Conservation (phyloP, 23 tunicate genomes). For the Clavelina lepadiformis region DNA sequence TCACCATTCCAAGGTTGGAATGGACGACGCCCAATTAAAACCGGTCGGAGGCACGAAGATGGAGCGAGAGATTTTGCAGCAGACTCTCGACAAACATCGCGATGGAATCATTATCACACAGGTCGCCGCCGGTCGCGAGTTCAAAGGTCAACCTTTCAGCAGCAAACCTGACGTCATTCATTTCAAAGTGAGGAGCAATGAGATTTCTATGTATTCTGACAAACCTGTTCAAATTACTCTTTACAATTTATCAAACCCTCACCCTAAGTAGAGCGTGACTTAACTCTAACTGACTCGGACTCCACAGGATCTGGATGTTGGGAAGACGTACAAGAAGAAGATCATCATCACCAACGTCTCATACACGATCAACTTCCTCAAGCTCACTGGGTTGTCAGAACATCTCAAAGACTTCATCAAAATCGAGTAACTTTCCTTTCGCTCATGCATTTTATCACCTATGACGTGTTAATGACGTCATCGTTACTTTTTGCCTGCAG, state of each 20-base stretch:
- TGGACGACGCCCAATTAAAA: conserved; percentile 33
- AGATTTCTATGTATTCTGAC: too few species aligned
- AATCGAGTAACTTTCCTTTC: conserved; percentile 52
- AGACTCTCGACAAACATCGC: conserved; percentile 47
- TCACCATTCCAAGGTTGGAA: too few species aligned
- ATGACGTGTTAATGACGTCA: not conserved
- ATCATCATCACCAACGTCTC: conserved; percentile 89
- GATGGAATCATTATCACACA: conserved; percentile 64
- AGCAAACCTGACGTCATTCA: conserved; percentile 89
- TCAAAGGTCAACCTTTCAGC: conserved; percentile 87
- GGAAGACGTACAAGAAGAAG: conserved; percentile 71
- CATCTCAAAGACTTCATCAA: conserved; percentile 84
- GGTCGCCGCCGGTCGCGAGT: conserved; percentile 91
- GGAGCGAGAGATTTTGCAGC: conserved; percentile 66
- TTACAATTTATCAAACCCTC: too few species aligned
- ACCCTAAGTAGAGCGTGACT: too few species aligned
- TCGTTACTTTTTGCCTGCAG: conserved; percentile 24
- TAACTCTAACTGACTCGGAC: too few species aligned
- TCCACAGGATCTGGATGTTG: conserved; percentile 75
- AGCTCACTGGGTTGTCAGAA: conserved; percentile 69
- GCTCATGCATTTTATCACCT: not conserved
- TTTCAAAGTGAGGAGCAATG: conserved; percentile 81
- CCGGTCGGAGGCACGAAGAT: conserved; percentile 77
- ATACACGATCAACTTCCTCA: conserved; percentile 76
- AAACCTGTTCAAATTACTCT: too few species aligned